Percentiles rank a stretch among this genome's conserved stretches.
These are phyloP conservation scores for Sylvia atricapilla DNA, from an alignment of 2,113 vertebrate genomes.

Conservation along the genomic window DNA sequence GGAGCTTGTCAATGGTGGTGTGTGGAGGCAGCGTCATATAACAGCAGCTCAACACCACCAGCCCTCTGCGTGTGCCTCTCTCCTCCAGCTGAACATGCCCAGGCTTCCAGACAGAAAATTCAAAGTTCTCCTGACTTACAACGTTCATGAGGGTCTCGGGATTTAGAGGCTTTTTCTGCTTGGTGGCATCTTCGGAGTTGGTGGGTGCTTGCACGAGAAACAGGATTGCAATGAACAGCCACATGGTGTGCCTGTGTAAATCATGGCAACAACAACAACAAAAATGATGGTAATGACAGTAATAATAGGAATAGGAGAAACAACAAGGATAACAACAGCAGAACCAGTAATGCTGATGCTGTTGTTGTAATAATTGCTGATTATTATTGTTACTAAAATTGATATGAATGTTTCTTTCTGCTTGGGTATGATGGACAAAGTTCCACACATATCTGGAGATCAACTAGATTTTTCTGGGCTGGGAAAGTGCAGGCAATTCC, in stretches of 20 bases:
- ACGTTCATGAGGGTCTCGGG: background rate
- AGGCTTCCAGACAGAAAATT: background rate
- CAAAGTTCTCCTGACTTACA: constrained; percentile 3
- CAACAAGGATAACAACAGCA: background rate
- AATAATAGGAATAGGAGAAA: background rate
- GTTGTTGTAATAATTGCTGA: background rate
- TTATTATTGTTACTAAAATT: background rate
- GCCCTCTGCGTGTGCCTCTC: background rate
- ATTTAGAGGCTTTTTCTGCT: background rate
- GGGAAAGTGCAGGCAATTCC: background rate
- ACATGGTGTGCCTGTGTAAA: constrained; percentile 23
- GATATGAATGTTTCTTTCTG: background rate
- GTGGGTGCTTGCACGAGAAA: background rate
- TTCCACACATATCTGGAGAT: background rate
- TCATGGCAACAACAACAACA: background rate
- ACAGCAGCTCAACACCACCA: background rate
- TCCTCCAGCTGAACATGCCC: fast-evolving
- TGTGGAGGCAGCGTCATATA: fast-evolving
- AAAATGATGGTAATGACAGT: background rate
- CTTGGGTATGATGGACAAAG: background rate
- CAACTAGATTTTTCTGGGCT: fast-evolving
- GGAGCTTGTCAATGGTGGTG: background rate
- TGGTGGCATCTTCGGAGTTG: fast-evolving
- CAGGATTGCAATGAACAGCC: background rate
- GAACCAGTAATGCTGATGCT: background rate